Evolutionary conservation across 2,113 vertebrate genomes (phyloP).

Genomic region (Mus musculus): GRCm39 chr8:102140001-102140500

Average conservation of each 20-base stretch:
- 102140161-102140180: not conserved
- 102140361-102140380: not conserved
- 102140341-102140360: rapidly evolving
- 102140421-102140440: not conserved
- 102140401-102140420: not conserved
- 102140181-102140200: not conserved
- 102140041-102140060: not conserved
- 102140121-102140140: too few relatives aligned
- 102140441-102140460: not conserved
- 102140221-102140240: too few relatives aligned
- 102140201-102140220: too few relatives aligned
- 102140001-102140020: not conserved
- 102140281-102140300: not conserved
- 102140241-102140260: too few relatives aligned
- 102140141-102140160: not conserved
- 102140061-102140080: not conserved
- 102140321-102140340: not conserved
- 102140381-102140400: not conserved
- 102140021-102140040: not conserved
- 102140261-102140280: not conserved
- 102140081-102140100: not conserved
- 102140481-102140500: not conserved
- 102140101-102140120: not conserved
- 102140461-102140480: not conserved
- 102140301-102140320: not conserved